Percentiles rank a stretch among this genome's conserved stretches.
phyloP scores from a whole-genome alignment of 2,797 vertebrate genomes.

The Phoebastria nigripes region DNA sequence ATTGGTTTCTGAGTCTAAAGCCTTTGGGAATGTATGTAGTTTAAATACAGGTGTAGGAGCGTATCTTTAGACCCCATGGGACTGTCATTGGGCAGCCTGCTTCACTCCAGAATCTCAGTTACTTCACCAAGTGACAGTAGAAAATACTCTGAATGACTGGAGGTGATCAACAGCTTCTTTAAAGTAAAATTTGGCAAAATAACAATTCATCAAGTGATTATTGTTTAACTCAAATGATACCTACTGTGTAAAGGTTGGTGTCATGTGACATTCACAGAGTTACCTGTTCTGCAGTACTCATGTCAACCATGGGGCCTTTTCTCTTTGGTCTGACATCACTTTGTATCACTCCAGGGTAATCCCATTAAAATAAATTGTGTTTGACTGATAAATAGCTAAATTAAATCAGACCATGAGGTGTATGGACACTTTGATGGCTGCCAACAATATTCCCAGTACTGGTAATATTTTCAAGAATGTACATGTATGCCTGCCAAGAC shows the following conservation, averaged over 20 bases:
- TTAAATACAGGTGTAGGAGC: neutral
- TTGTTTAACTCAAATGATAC: neutral
- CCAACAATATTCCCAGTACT: neutral
- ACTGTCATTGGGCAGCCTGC: neutral
- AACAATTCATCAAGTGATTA: neutral
- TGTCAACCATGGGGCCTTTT: neutral
- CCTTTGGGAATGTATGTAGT: neutral
- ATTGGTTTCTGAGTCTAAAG: neutral
- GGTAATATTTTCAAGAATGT: neutral
- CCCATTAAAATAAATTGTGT: neutral
- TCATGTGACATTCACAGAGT: neutral
- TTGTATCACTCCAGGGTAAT: neutral
- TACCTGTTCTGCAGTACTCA: neutral
- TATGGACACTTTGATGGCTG: neutral
- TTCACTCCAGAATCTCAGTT: neutral
- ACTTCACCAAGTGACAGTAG: neutral
- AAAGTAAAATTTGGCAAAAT: neutral
- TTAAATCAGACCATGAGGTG: neutral
- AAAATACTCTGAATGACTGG: neutral
- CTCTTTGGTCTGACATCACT: neutral
- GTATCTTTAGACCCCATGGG: neutral
- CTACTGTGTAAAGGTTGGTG: neutral
- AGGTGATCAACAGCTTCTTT: neutral
- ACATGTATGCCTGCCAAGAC: neutral
- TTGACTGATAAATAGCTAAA: neutral